Percentiles rank a stretch among this genome's conserved stretches.
Evolutionary conservation across 1,140 invertebrate species (phyloP).

Genomic region (Homalodisca vitripennis): DNA sequence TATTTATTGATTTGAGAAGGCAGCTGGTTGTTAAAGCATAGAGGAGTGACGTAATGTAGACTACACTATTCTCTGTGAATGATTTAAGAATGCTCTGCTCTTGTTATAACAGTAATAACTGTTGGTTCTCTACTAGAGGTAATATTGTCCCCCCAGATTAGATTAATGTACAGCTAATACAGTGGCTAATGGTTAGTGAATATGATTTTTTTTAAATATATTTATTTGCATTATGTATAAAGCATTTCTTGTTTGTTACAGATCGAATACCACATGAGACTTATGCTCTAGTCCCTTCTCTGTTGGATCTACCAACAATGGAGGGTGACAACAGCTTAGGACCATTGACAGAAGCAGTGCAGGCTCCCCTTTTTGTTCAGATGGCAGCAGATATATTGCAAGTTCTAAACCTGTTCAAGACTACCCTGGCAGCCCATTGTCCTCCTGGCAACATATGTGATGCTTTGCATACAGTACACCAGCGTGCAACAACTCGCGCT

Average conservation of each 20-base stretch:
- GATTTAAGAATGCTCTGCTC: no score
- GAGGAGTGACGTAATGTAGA: no score
- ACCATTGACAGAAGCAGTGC: conserved; percentile 2
- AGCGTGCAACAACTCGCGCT: neutral
- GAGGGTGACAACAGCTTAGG: neutral
- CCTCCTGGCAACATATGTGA: conserved; percentile 6
- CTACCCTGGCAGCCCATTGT: conserved; percentile 23
- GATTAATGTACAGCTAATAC: no score
- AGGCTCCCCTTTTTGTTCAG: conserved; percentile 23
- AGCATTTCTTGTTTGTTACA: neutral
- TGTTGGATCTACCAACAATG: neutral
- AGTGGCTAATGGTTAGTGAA: no score
- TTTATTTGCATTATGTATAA: neutral
- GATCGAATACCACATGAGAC: neutral
- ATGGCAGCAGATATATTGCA: conserved; percentile 27
- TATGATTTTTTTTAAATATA: neutral
- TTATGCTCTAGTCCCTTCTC: conserved; percentile 7
- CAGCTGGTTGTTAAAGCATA: no score
- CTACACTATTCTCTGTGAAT: no score
- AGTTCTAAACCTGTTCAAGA: conserved; percentile 30
- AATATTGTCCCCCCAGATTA: no score
- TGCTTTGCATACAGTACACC: conserved; percentile 22
- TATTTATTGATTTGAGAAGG: no score
- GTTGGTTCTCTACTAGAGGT: no score
- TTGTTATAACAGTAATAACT: no score